Evolutionary conservation across 2,797 vertebrate genomes (phyloP).

Genomic region (Anguilla megastoma): DNA sequence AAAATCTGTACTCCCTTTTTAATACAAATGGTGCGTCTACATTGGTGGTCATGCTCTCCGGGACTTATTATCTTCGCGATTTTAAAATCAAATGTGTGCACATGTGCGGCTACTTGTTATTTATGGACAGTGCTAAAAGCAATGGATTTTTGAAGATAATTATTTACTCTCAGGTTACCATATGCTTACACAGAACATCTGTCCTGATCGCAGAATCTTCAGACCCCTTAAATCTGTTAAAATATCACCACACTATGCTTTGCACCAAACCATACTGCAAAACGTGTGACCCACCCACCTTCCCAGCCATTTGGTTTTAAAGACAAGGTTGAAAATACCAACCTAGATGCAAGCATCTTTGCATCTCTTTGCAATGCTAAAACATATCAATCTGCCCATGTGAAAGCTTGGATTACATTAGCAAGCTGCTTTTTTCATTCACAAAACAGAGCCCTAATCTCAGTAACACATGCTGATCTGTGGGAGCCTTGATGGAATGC

Average conservation of each 20-base stretch:
- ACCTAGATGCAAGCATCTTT: background rate
- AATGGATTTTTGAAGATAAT: background rate
- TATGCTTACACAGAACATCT: too few species aligned
- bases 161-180: background rate
- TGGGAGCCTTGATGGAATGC: background rate
- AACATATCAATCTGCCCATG: background rate
- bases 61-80: background rate
- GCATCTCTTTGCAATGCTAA: background rate
- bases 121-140: too few species aligned
- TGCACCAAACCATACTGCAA: background rate
- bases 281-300: background rate
- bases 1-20: background rate
- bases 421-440: background rate
- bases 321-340: background rate
- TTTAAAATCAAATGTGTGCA: background rate
- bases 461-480: background rate
- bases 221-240: background rate
- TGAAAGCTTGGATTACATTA: background rate
- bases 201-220: background rate
- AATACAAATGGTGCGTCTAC: background rate
- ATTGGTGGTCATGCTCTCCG: background rate
- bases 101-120: background rate
- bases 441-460: background rate
- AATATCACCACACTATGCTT: background rate
- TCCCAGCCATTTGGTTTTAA: background rate